Percentiles rank a stretch among this genome's conserved stretches.
Conservation (phyloP, 2,113 vertebrate genomes). For the Oncorhynchus nerka region DNA sequence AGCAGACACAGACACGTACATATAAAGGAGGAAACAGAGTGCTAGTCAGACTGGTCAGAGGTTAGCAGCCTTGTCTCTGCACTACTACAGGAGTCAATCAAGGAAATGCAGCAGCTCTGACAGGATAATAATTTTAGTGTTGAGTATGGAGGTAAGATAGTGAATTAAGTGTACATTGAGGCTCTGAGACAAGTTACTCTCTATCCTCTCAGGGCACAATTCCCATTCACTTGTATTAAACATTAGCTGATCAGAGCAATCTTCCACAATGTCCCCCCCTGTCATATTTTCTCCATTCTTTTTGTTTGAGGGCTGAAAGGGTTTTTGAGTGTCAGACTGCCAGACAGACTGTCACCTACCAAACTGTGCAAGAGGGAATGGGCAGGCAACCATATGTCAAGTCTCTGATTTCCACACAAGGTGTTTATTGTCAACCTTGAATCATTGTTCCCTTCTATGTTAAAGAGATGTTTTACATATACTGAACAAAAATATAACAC, state of each 20-base stretch:
- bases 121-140: slow-evolving; percentile 25
- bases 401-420: slow-evolving; percentile 50
- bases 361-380: slow-evolving; percentile 62
- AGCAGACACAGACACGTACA: slow-evolving; percentile 7
- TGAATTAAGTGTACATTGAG: too few relatives aligned
- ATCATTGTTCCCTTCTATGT: too few relatives aligned
- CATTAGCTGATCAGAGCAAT: slow-evolving; percentile 51
- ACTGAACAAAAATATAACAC: too few relatives aligned
- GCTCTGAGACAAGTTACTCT: slow-evolving; percentile 22
- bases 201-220: slow-evolving; percentile 37
- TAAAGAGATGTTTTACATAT: too few relatives aligned
- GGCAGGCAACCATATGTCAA: slow-evolving; percentile 53
- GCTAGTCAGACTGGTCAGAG: too few relatives aligned
- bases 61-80: too few relatives aligned
- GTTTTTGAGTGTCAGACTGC: background rate
- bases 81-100: slow-evolving; percentile 51
- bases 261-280: background rate
- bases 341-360: background rate
- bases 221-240: slow-evolving; percentile 59
- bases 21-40: background rate
- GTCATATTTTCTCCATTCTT: slow-evolving; percentile 22
- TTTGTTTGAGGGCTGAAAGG: slow-evolving; percentile 35
- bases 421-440: background rate
- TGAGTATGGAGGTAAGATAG: too few relatives aligned
- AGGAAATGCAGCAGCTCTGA: slow-evolving; percentile 33